Evolutionary conservation across 2,113 vertebrate species (phyloP).

Genomic region (Alexandromys fortis): DNA sequence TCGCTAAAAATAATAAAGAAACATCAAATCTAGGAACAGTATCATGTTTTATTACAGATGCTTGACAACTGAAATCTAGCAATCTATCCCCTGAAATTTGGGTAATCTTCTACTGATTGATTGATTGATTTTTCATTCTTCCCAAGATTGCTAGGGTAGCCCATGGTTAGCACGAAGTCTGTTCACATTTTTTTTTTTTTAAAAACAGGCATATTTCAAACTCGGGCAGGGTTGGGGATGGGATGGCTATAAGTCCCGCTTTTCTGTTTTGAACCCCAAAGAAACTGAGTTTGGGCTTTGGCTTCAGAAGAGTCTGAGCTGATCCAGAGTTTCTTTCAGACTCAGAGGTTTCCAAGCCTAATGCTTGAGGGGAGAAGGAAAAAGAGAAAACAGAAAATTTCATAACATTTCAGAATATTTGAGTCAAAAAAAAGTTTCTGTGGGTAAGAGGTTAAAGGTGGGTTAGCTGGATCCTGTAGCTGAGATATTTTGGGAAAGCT

Average conservation of each 20-base stretch:
- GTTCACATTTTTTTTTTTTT: not conserved
- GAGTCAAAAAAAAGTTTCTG: not conserved
- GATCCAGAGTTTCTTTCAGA: not conserved
- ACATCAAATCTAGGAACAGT: not conserved
- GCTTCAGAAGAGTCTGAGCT: not conserved
- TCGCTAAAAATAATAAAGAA: not conserved
- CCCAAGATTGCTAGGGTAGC: not conserved
- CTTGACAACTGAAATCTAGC: not conserved
- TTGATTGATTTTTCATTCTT: not conserved
- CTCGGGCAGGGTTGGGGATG: not conserved
- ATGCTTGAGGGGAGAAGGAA: not conserved
- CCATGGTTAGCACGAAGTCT: not conserved
- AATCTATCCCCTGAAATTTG: not conserved
- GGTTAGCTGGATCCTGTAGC: not conserved
- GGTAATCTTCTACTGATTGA: not conserved
- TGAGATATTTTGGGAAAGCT: not conserved
- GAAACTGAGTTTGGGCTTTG: not conserved
- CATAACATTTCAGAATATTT: not conserved
- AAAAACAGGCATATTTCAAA: not conserved
- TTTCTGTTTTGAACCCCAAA: not conserved
- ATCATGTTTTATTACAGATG: not conserved
- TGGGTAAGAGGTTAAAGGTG: not conserved
- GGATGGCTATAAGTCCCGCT: not conserved
- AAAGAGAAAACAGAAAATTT: not conserved
- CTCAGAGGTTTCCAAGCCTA: not conserved